Percentiles rank a stretch among this genome's conserved stretches.
phyloP scores from a whole-genome alignment of 2,888 invertebrate genomes.

The Heliconius sara region DNA sequence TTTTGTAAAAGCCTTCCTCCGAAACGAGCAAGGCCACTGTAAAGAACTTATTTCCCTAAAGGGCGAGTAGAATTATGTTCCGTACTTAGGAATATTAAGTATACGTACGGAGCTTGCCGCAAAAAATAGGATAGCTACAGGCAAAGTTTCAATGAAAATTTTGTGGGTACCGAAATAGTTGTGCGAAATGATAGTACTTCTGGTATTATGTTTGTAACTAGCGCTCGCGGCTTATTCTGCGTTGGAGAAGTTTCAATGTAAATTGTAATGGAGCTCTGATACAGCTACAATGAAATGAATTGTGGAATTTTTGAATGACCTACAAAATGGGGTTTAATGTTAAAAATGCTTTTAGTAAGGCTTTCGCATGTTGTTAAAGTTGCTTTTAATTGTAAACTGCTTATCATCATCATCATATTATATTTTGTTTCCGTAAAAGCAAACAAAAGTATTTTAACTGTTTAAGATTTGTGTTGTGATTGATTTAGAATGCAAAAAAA shows the following conservation, averaged over 20 bases:
- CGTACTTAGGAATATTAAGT: slow-evolving; percentile 50
- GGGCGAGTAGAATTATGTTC: slow-evolving; percentile 48
- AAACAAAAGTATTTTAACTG: not conserved
- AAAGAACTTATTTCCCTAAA: slow-evolving; percentile 52
- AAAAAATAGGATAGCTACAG: slow-evolving; percentile 46
- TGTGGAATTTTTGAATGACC: slow-evolving; percentile 23
- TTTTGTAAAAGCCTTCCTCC: slow-evolving; percentile 46
- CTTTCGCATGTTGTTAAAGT: not conserved
- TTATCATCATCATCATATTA: not conserved
- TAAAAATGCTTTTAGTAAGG: not conserved
- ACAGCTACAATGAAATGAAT: slow-evolving; percentile 36
- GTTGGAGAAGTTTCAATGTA: slow-evolving; percentile 45
- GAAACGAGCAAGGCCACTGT: slow-evolving; percentile 47
- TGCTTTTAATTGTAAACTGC: not conserved
- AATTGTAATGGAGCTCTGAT: slow-evolving; percentile 43
- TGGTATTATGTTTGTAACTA: slow-evolving; percentile 47
- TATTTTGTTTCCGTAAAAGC: not conserved
- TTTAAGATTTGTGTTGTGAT: not conserved
- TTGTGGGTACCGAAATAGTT: slow-evolving; percentile 49
- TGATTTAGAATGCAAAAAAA: not conserved
- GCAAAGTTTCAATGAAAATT: slow-evolving; percentile 48
- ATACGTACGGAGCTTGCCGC: slow-evolving; percentile 43
- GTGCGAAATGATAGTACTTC: slow-evolving; percentile 48
- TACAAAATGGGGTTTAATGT: not conserved
- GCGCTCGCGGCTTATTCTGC: slow-evolving; percentile 41